Percentiles rank a stretch among this genome's conserved stretches.
Conservation (phyloP, 1,140 invertebrate species). For the Caenorhabditis elegans region WBcel235 BX284604.4:5654501-5655000, state of each 20-base stretch:
- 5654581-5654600: constrained; percentile 63
- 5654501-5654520: background rate
- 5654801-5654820: constrained; percentile 62
- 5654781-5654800: constrained; percentile 52
- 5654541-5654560: constrained; percentile 55
- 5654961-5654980: too few species aligned
- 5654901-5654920: constrained; percentile 56
- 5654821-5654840: constrained; percentile 62
- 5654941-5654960: background rate
- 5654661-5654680: constrained; percentile 60
- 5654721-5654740: constrained; percentile 65
- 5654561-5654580: constrained; percentile 61
- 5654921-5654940: constrained; percentile 62
- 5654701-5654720: background rate
- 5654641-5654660: constrained; percentile 58
- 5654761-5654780: constrained; percentile 51
- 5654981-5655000: too few species aligned
- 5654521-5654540: constrained; percentile 57
- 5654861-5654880: constrained; percentile 58
- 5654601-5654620: constrained; percentile 58
- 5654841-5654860: constrained; percentile 61
- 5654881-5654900: constrained; percentile 64
- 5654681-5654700: background rate
- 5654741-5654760: constrained; percentile 58
- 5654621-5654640: constrained; percentile 58